Evolutionary conservation across 2,113 vertebrate genomes (phyloP).

Genomic region (Pachycephala philippinensis): DNA sequence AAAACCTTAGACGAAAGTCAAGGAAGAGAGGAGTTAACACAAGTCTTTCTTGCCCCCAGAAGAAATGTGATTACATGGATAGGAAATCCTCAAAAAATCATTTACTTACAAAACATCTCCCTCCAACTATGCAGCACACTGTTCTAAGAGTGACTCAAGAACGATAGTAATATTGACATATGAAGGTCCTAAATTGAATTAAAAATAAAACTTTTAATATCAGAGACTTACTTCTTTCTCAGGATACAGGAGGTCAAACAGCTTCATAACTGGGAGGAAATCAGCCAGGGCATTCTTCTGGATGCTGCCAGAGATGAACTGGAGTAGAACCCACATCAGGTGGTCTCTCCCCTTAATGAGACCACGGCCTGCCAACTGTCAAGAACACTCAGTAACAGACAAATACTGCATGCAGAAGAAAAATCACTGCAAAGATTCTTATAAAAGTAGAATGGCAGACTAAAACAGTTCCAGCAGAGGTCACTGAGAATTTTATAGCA

Average conservation of each 20-base stretch:
- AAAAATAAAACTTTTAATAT: background rate
- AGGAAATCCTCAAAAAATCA: background rate
- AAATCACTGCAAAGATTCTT: background rate
- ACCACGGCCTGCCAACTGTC: constrained; percentile 92
- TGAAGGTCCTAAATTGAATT: background rate
- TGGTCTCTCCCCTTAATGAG: constrained; percentile 98
- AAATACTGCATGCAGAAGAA: background rate
- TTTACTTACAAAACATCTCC: background rate
- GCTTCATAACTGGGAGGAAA: constrained; percentile 98
- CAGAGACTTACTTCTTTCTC: constrained; percentile 90
- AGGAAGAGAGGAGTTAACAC: background rate
- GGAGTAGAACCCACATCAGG: constrained; percentile 98
- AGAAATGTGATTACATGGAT: background rate
- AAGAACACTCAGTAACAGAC: constrained; percentile 36
- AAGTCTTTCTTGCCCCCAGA: background rate
- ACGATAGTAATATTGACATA: accelerated
- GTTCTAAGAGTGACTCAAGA: background rate
- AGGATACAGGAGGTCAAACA: constrained; percentile 96
- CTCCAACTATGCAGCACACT: background rate
- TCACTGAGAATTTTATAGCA: background rate
- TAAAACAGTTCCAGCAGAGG: background rate
- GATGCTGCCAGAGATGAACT: constrained; percentile 98
- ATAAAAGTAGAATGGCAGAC: background rate
- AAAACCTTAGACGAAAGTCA: background rate
- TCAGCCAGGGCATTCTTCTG: constrained; percentile 96